Evolutionary conservation across 2,113 vertebrate genomes (phyloP).

Genomic region (Vombatus ursinus): DNA sequence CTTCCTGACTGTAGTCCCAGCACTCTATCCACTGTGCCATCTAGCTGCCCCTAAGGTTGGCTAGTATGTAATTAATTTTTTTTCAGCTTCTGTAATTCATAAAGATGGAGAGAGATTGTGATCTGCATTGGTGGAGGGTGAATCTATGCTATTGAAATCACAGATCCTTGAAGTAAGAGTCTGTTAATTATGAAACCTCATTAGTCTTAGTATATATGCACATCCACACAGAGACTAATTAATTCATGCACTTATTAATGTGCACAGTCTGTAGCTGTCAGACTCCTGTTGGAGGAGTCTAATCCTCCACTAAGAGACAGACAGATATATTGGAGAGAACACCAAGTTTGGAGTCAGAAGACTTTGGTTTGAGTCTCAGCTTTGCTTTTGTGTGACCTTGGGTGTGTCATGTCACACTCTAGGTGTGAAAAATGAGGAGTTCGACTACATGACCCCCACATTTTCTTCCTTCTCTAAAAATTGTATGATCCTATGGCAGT

Average conservation of each 20-base stretch:
- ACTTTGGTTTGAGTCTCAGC: background rate
- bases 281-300: background rate
- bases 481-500: background rate
- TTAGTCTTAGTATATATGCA: background rate
- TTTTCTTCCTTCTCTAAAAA: background rate
- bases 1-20: background rate
- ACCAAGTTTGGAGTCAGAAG: background rate
- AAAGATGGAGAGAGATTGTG: background rate
- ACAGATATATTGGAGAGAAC: background rate
- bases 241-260: background rate
- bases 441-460: background rate
- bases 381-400: background rate
- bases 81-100: background rate
- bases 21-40: background rate
- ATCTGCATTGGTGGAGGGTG: background rate
- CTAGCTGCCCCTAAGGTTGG: background rate
- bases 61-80: background rate
- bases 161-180: background rate
- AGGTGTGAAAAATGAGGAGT: background rate
- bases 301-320: background rate
- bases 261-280: background rate
- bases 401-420: background rate
- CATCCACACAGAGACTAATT: background rate
- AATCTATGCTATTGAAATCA: background rate
- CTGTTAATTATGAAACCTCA: background rate